Percentiles rank a stretch among this genome's conserved stretches.
Evolutionary conservation across 2,113 vertebrate genomes (phyloP).

Genomic region (Eublepharis macularius): DNA sequence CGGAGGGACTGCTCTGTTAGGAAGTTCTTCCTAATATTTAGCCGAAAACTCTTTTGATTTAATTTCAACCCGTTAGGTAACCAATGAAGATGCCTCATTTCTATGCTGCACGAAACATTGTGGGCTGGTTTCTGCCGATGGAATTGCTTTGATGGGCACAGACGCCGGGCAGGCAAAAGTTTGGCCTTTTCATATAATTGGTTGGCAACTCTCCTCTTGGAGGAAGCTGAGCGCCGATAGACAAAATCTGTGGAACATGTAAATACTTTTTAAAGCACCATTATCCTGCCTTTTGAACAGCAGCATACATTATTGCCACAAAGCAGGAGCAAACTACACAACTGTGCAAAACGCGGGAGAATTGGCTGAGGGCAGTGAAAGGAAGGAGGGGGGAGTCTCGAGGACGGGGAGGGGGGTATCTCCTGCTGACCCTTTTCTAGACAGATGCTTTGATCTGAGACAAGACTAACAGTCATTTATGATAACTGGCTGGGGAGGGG

Average conservation of each 20-base stretch:
- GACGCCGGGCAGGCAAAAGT: not conserved
- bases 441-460: constrained; percentile 4
- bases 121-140: no score
- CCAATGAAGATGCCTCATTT: no score
- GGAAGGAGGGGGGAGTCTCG: not conserved
- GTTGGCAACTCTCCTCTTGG: not conserved
- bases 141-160: not conserved
- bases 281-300: constrained; percentile 10
- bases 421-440: not conserved
- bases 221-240: not conserved
- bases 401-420: not conserved
- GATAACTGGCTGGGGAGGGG: not conserved
- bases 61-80: no score
- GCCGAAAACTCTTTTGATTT: no score
- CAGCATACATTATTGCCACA: not conserved
- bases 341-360: not conserved
- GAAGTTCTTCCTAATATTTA: no score
- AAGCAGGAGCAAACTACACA: not conserved
- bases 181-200: fast-evolving
- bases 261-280: constrained; percentile 25
- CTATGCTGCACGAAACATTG: no score
- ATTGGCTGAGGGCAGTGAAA: not conserved
- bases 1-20: no score
- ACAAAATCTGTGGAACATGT: constrained; percentile 1
- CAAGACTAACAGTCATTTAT: not conserved